Evolutionary conservation across 2,113 vertebrate genomes (phyloP), one percentile per base, ranked within the genome.

Genomic region (Delphinus delphis): DNA sequence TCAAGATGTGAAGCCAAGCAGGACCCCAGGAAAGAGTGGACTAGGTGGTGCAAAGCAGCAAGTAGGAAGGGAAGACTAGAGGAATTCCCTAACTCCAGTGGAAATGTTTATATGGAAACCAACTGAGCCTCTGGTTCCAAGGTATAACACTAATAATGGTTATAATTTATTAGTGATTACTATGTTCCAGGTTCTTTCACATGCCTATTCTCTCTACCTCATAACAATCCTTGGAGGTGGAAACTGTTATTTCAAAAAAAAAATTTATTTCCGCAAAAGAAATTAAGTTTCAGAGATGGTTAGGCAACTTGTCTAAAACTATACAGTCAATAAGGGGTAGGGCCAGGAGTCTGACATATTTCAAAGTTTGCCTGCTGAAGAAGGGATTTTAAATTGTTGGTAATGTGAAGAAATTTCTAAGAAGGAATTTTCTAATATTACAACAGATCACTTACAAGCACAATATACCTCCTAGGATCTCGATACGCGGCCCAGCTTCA

Each of bases 321-420:
- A 63, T 87, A 71, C 26, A 73, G 79, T 85, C 93, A 68, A 74
- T 88, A 79, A 71, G 13, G 26, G 21, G 28, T 62, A 63, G 38
- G 70, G 17, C 17, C 38, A 93, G 65, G 13, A 93, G 77, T 70
- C 71, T 65, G 67, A 93, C 58, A 94, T 67, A 86, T 86, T 86
- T 63, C 68, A 83, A 95, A 89, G 6, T 93, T 44, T 71, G n/a
- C 63, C 76, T 50, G 36, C 55, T 89, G 17, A 95, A 60, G 53
- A 93, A 91, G 81, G 88, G 31, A 23, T 74, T 88, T 97, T 90
- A 79, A 79, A 73, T 88, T 97, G 50, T 70, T 93, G 73, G 28
- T 53, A 91, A 76, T n/a, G 28, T 80, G 88, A 96, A 93, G 79
- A 92, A 79, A 91, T 76, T 92, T 90, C 86, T 67, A 74, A 79